Evolutionary conservation across 2,888 invertebrate species (phyloP).

Genomic region (Smittia aterrima): DNA sequence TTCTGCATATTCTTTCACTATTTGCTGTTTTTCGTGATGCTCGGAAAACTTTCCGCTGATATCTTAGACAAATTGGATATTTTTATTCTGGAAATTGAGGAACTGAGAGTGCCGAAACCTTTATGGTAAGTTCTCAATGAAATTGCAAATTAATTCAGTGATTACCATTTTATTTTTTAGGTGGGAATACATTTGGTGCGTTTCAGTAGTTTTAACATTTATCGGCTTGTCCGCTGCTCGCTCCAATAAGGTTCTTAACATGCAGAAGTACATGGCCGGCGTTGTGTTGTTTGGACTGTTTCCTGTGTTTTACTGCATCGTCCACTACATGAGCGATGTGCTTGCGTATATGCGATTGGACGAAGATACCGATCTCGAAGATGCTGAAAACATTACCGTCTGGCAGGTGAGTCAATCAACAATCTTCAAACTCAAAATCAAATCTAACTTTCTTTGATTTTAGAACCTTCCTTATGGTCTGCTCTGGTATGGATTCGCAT

Average conservation of each 20-base stretch:
- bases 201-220: conserved; percentile 78
- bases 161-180: conserved; percentile 63
- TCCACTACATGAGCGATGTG: conserved; percentile 81
- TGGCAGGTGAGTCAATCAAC: conserved; percentile 73
- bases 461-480: conserved; percentile 88
- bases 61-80: conserved; percentile 90
- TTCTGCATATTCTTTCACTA: conserved; percentile 93
- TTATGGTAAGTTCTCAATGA: conserved; percentile 47
- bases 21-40: conserved; percentile 82
- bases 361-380: conserved; percentile 59
- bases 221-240: conserved; percentile 83
- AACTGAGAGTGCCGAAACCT: conserved; percentile 82
- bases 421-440: not conserved
- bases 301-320: conserved; percentile 76
- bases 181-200: conserved; percentile 94
- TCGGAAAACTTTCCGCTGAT: conserved; percentile 86
- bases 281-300: conserved; percentile 72
- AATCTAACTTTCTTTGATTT: conserved; percentile 46
- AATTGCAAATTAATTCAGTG: conserved; percentile 12
- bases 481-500: conserved; percentile 88
- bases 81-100: conserved; percentile 91
- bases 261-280: conserved; percentile 81
- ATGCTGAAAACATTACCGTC: conserved; percentile 63
- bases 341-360: conserved; percentile 71
- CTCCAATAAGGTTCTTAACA: conserved; percentile 73